phyloP scores from a whole-genome alignment of 2,797 vertebrate genomes.

The Tamandua tetradactyla region DNA sequence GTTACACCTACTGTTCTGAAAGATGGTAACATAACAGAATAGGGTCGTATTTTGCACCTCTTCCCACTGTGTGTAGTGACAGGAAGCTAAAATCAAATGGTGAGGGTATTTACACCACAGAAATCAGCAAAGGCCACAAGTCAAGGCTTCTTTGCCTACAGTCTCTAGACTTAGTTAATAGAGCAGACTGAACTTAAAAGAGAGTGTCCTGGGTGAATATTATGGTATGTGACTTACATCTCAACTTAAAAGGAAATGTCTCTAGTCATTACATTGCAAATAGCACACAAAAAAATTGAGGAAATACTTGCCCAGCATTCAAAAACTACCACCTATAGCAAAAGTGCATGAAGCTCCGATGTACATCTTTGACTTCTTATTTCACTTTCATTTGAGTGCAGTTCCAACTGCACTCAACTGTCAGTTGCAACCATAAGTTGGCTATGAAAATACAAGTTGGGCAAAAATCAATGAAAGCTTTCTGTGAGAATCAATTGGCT shows the following conservation, averaged over 20 bases:
- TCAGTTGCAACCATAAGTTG: not conserved
- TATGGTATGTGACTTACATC: not conserved
- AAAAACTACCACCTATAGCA: not conserved
- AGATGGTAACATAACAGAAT: accelerated
- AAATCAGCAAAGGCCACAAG: not conserved
- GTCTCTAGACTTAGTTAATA: not conserved
- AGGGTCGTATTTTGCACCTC: not conserved
- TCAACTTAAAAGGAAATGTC: not conserved
- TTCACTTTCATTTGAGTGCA: not conserved
- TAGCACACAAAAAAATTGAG: not conserved
- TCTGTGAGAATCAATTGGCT: not conserved
- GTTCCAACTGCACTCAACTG: accelerated
- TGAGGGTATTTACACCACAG: not conserved
- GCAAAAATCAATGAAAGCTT: not conserved
- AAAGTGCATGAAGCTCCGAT: not conserved
- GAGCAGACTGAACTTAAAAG: not conserved
- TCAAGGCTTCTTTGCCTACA: not conserved
- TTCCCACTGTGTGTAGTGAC: not conserved
- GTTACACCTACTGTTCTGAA: too few relatives aligned
- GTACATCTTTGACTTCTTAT: not conserved
- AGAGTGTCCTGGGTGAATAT: not conserved
- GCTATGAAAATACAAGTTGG: not conserved
- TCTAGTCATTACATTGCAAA: not conserved
- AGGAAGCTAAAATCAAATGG: accelerated
- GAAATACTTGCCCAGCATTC: not conserved